Base-by-base conservation (phyloP, 1,140 invertebrate genomes). In the Heliconius hewitsoni region DNA sequence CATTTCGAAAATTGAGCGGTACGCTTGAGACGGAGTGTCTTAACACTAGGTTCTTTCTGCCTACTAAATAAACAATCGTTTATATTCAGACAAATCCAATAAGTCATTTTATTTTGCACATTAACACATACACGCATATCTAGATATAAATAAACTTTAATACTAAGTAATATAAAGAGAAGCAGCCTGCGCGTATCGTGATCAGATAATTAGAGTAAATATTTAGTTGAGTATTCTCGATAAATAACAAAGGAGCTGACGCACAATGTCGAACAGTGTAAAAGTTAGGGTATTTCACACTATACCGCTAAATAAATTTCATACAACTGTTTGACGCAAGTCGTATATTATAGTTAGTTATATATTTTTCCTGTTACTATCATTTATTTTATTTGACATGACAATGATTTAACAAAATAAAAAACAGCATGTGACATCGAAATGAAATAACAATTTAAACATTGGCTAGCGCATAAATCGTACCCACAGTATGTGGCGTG, bases 311-410 rank as follows among this genome's bases (percentile, higher is more conserved):
- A 78, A 71, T 39, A 55, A 39, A 42, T 23, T 52, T 57, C 23
- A 60, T 19, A 78, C 76, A 78, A 66, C 8, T 6, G 19, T 57
- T 72, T 78, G 76, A 78, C 76, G 76, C 52, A 78, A 74, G 37
- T 57, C 23, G 74, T 27, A 18, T 16, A 39, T 39, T 76, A 39
- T 70, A 50, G 9, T 11, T 30, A 66, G 2, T 27, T 34, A 30
- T 18, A 18, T 76, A 30, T 30, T 71, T 70, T 76, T 71, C 60
- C 34, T 76, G 74, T 42, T 66, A 70, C n/a, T 16, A 70, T 46
- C 46, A 70, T 39, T 66, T 70, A 75, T 37, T 18, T 27, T 70
- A 46, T 16, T 46, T 46, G 16, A 42, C n/a, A 46, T 60, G 52
- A 19, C 52, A 27, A 66, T 66, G 23, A 66, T 11, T 11, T 66